phyloP scores from a whole-genome alignment of 53 echinoderm and acorn worm genomes.

The Actinopyga echinites region DNA sequence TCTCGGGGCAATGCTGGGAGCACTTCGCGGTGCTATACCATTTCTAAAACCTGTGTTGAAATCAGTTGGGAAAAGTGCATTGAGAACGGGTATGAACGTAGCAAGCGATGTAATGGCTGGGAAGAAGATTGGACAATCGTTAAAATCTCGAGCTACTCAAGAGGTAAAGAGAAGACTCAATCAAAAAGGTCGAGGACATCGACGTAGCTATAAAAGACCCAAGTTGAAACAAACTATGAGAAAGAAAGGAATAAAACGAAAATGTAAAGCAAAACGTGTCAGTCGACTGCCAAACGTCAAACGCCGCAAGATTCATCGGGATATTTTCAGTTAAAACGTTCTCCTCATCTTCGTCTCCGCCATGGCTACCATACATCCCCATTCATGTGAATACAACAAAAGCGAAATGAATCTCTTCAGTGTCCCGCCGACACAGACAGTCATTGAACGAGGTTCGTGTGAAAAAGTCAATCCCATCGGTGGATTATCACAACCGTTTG shows the following conservation, averaged over 20 bases:
- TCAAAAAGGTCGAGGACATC: neutral
- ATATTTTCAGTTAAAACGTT: neutral
- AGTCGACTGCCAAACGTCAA: neutral
- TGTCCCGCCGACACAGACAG: constrained; percentile 39
- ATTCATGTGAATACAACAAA: constrained; percentile 37
- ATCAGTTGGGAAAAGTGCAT: constrained; percentile 47
- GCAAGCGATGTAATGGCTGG: constrained; percentile 50
- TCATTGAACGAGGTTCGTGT: constrained; percentile 11
- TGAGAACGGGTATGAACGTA: constrained; percentile 43
- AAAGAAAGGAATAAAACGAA: constrained; percentile 1
- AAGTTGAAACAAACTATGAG: constrained; percentile 5
- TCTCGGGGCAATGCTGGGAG: constrained; percentile 52
- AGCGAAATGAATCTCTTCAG: constrained; percentile 38
- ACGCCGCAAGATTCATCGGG: neutral
- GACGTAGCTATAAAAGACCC: neutral
- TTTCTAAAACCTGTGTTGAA: constrained; percentile 53
- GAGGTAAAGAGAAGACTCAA: neutral
- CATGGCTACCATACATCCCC: constrained; percentile 23
- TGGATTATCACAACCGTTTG: constrained; percentile 9
- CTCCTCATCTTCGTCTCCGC: constrained; percentile 4
- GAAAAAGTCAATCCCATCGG: constrained; percentile 21
- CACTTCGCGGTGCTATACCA: constrained; percentile 62
- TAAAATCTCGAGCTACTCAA: constrained; percentile 16
- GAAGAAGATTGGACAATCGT: constrained; percentile 40
- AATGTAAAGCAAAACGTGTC: constrained; percentile 48